Evolutionary conservation across 1,140 invertebrate genomes (phyloP), one percentile per base, ranked within the genome.

Genomic region (Caenorhabditis briggsae): DNA sequence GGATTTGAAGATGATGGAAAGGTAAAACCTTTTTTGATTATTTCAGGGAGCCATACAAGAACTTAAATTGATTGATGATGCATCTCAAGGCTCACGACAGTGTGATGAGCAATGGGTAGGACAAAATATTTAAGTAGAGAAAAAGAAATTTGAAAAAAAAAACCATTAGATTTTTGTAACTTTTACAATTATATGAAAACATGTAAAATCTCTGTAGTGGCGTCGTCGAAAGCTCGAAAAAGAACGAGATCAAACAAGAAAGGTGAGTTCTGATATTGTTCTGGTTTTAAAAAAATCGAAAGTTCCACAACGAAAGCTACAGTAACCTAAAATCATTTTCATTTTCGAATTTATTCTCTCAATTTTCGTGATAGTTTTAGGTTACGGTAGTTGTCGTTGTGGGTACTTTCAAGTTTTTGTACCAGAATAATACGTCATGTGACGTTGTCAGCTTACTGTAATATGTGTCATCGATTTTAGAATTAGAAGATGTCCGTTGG

Each of bases 41-140:
- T 88, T 95, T 90, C 95, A 95, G 95, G 95, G 95, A 74, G 95
- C 95, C 5, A 94, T 95, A 90, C 95, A 95, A 93, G 95, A 95
- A 90, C 93, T 95, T 88, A 95, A 95, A 93, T 93, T 95, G 83
- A 95, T 94, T 89, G 94, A 94, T 86, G 94, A 94, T 65, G 94
- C 95, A 2, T 93, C 93, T 20, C 94, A 95, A 89, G 95, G 95
- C 55, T 94, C 95, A 89, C 93, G 95, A 61, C 95, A 95, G 90
- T 95, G 95, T 92, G 94, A 93, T 83, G 92, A 93, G 85, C 84
- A 59, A 50, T 89, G 88, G 88, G 88, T 89, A 88, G 20, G 86
- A 82, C 14, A 50, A 86, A 18, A 20, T 43, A 82, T 16, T n/a
- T n/a, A n/a, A n/a, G 18, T 33, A 9, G 33, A n/a, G 23, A n/a